Evolutionary conservation across 1,140 invertebrate genomes (phyloP).

Genomic region (Bursaphelenchus mucronatus): DNA sequence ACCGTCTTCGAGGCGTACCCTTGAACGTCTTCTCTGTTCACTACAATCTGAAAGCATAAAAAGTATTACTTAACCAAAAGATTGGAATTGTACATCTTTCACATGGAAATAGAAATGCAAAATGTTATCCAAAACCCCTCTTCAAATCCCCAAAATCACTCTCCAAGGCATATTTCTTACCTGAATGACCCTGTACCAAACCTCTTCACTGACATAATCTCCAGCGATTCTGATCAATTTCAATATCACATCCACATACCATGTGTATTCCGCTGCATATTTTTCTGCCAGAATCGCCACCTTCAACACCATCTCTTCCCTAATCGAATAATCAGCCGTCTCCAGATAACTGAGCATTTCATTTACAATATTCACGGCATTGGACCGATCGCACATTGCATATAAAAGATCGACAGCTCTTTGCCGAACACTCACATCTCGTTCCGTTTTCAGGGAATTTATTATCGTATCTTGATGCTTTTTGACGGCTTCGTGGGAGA

Average conservation of each 20-base stretch:
- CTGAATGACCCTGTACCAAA: constrained; percentile 99
- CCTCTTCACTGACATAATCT: constrained; percentile 88
- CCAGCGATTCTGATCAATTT: constrained; percentile 98
- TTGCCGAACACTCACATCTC: constrained; percentile 96
- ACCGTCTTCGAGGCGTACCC: constrained; percentile 99
- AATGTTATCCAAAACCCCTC: too few species aligned
- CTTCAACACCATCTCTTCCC: constrained; percentile 99
- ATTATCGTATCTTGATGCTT: constrained; percentile 99
- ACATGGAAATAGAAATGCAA: background rate
- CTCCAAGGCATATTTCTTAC: constrained; percentile 28
- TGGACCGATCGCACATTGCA: constrained; percentile 99
- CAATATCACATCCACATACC: constrained; percentile 97
- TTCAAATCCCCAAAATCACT: background rate
- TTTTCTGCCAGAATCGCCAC: constrained; percentile 99
- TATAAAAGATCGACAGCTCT: constrained; percentile 97
- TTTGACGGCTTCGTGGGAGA: constrained; percentile 98
- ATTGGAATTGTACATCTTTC: constrained; percentile 8
- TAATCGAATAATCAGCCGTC: constrained; percentile 97
- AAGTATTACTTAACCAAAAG: constrained; percentile 18
- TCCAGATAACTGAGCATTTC: constrained; percentile 99
- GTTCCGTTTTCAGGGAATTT: constrained; percentile 92
- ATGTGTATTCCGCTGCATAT: constrained; percentile 98
- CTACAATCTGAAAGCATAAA: constrained; percentile 72
- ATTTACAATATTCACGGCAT: constrained; percentile 98
- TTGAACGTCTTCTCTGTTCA: constrained; percentile 93